Conservation (phyloP, 2,797 vertebrate genomes). For the Centropyge bicolor region DNA sequence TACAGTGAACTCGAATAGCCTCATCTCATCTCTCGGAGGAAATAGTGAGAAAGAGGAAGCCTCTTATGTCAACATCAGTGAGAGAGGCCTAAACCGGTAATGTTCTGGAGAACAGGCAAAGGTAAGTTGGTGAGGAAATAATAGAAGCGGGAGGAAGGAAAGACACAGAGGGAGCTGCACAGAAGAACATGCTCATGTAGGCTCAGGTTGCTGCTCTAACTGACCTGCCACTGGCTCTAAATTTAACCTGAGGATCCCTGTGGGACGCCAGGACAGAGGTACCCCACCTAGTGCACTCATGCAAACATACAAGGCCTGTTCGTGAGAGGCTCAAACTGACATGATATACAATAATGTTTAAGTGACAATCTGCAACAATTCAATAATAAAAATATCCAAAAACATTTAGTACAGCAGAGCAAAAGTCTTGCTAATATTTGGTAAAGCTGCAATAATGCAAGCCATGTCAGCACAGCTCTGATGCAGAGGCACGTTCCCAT, state of each 20-base stretch:
- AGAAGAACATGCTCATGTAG: not conserved
- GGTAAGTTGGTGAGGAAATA: not conserved
- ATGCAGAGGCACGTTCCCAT: not conserved
- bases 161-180: not conserved
- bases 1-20: constrained; percentile 47
- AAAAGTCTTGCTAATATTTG: not conserved
- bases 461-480: not conserved
- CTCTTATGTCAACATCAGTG: constrained; percentile 9
- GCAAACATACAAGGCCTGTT: not conserved
- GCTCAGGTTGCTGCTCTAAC: constrained; percentile 35
- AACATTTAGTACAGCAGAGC: not conserved
- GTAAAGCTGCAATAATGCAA: not conserved
- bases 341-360: constrained; percentile 3
- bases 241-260: constrained; percentile 60
- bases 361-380: not conserved
- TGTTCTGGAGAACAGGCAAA: not conserved
- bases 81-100: not conserved
- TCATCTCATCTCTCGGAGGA: constrained; percentile 30
- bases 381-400: not conserved
- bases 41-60: constrained; percentile 59
- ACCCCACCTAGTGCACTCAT: not conserved
- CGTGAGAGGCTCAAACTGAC: not conserved
- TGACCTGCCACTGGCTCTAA: constrained; percentile 51
- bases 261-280: constrained; percentile 21
- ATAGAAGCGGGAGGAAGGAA: not conserved